A percentile compares a stretch with the other conserved stretches of the same genome.
Evolutionary conservation across 2,797 vertebrate species (phyloP).

Genomic region (Pteropus rufus): DNA sequence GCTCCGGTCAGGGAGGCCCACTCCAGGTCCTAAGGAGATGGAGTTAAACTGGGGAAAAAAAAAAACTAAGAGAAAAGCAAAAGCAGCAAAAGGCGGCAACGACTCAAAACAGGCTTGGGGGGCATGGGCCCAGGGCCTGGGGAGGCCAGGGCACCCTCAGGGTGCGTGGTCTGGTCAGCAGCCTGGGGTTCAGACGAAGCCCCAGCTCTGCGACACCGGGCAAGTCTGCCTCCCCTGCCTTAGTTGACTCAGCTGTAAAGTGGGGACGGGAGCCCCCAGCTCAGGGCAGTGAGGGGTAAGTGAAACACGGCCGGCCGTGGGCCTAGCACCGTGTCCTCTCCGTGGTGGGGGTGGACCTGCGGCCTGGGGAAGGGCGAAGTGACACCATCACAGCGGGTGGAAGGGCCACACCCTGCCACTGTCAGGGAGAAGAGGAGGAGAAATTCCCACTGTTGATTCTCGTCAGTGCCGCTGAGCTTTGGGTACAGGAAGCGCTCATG

Average conservation of each 20-base stretch:
- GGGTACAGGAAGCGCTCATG: neutral
- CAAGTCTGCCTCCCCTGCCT: neutral
- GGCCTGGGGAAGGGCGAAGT: neutral
- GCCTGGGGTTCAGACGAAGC: neutral
- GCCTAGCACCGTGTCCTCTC: rapidly evolving
- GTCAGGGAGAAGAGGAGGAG: too few species aligned
- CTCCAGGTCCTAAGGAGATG: neutral
- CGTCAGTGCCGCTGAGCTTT: neutral
- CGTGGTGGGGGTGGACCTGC: neutral
- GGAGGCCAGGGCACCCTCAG: rapidly evolving
- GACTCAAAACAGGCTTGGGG: rapidly evolving
- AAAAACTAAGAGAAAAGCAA: neutral
- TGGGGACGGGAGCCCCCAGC: neutral
- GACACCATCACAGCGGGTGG: rapidly evolving
- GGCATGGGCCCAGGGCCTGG: rapidly evolving
- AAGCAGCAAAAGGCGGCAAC: rapidly evolving
- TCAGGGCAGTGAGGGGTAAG: neutral
- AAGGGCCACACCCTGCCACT: neutral
- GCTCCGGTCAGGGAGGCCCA: neutral
- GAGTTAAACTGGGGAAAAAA: neutral
- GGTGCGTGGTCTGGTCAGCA: neutral
- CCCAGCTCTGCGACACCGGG: neutral
- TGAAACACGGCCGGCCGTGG: too few species aligned
- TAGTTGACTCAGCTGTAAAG: neutral
- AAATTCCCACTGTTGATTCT: rapidly evolving